These are phyloP conservation scores for Phrynocephalus forsythii DNA, from an alignment of 2,797 vertebrate species.

Conservation along the genomic window DNA sequence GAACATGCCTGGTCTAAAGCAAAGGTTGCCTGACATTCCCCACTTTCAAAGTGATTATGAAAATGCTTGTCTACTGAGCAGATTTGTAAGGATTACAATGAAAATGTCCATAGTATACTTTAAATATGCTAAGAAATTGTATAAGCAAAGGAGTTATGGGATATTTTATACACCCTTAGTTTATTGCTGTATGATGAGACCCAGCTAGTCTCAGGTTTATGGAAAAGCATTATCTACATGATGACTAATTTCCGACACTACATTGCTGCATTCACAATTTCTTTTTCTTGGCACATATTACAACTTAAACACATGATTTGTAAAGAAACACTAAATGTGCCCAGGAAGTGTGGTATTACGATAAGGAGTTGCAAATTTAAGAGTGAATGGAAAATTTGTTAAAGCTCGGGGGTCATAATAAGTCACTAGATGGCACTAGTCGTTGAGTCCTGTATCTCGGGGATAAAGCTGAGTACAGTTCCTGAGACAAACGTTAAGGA, in stretches of 20 bases:
- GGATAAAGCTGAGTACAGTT: not conserved
- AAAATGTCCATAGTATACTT: too few relatives aligned
- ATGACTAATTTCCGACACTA: not conserved
- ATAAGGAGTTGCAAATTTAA: not conserved
- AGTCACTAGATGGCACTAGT: constrained; percentile 68
- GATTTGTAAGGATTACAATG: not conserved
- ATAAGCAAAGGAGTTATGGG: not conserved
- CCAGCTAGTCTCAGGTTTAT: not conserved
- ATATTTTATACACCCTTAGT: not conserved
- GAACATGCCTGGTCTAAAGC: not conserved
- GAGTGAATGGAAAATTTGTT: not conserved
- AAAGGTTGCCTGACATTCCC: not conserved
- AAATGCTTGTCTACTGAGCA: not conserved
- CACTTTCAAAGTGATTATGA: not conserved
- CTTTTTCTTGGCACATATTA: not conserved
- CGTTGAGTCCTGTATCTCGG: not conserved
- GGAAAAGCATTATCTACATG: not conserved
- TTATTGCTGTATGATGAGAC: too few relatives aligned
- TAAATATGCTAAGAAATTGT: not conserved
- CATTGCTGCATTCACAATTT: not conserved
- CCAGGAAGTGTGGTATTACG: not conserved
- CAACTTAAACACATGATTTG: not conserved
- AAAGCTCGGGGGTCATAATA: not conserved
- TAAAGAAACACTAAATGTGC: not conserved
- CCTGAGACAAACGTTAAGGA: not conserved